phyloP scores from a whole-genome alignment of 1,140 invertebrate genomes.

The Vollenhovia emeryi region DNA sequence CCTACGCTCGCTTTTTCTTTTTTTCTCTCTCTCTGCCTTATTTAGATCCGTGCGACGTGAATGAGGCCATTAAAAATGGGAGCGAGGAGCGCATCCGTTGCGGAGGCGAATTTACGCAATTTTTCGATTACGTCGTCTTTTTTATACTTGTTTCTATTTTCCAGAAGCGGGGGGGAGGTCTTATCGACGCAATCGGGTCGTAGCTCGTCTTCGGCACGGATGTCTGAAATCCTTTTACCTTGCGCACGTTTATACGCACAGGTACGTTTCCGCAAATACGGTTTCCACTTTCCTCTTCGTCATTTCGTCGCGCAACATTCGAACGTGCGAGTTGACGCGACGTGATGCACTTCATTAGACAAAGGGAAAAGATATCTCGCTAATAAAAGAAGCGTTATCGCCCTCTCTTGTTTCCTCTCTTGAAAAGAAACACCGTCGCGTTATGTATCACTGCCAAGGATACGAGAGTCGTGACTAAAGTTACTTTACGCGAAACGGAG shows the following conservation, averaged over 20 bases:
- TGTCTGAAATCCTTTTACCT: background rate
- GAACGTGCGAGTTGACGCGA: background rate
- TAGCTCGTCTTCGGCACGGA: background rate
- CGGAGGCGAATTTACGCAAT: conserved; percentile 43
- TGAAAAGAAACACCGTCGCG: conserved; percentile 3
- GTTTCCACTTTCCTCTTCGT: background rate
- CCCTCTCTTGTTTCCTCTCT: background rate
- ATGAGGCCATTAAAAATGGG: conserved; percentile 21
- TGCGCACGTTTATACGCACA: background rate
- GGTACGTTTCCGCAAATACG: background rate
- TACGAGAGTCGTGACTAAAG: conserved; percentile 51
- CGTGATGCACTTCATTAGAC: background rate
- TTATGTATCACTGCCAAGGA: conserved; percentile 51
- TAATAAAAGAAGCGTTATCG: conserved; percentile 5
- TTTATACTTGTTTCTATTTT: conserved; percentile 15
- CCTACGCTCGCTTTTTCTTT: conserved; percentile 31
- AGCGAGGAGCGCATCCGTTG: background rate
- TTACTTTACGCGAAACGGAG: conserved; percentile 42
- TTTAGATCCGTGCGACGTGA: conserved; percentile 17
- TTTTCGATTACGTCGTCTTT: conserved; percentile 5
- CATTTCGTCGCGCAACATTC: background rate
- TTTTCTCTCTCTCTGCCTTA: background rate
- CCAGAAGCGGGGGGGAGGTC: background rate
- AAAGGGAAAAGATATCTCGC: background rate
- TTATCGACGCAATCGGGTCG: background rate